phyloP scores from a whole-genome alignment of 2,797 vertebrate genomes.

The Lacerta agilis region DNA sequence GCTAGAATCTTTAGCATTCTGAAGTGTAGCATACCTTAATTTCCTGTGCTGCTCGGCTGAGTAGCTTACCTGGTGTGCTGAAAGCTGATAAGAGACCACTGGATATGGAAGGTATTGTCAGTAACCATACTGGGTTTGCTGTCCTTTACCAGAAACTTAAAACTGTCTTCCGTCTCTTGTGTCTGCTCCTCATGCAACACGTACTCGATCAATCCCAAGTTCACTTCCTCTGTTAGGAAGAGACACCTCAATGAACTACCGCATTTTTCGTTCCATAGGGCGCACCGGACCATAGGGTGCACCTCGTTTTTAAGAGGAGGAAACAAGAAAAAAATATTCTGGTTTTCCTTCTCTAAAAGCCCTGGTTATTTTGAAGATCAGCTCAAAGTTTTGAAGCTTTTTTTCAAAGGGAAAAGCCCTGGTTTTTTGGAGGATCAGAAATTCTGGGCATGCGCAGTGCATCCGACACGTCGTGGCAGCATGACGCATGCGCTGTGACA shows the following conservation, averaged over 20 bases:
- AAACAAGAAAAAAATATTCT: too few species aligned
- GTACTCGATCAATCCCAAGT: constrained; percentile 90
- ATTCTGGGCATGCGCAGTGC: too few species aligned
- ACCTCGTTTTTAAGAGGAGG: too few species aligned
- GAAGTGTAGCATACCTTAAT: neutral
- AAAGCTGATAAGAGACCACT: constrained; percentile 97
- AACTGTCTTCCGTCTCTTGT: constrained; percentile 88
- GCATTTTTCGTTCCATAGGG: too few species aligned
- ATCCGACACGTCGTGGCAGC: too few species aligned
- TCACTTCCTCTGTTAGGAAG: constrained; percentile 87
- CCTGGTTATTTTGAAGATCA: too few species aligned
- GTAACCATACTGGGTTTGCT: constrained; percentile 91
- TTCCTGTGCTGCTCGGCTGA: accelerated
- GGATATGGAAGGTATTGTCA: constrained; percentile 92
- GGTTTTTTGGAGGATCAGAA: too few species aligned
- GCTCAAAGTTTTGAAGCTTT: too few species aligned
- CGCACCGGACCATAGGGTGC: too few species aligned
- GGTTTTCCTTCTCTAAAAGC: too few species aligned
- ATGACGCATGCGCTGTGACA: too few species aligned
- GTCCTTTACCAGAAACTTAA: constrained; percentile 95
- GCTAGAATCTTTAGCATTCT: neutral
- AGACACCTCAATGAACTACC: constrained; percentile 2
- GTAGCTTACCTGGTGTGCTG: constrained; percentile 83
- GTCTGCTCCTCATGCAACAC: constrained; percentile 84
- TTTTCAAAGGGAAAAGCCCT: too few species aligned